These are phyloP conservation scores for Lasioglossum morio DNA, from an alignment of 2,888 invertebrate species.

Conservation along the genomic window DNA sequence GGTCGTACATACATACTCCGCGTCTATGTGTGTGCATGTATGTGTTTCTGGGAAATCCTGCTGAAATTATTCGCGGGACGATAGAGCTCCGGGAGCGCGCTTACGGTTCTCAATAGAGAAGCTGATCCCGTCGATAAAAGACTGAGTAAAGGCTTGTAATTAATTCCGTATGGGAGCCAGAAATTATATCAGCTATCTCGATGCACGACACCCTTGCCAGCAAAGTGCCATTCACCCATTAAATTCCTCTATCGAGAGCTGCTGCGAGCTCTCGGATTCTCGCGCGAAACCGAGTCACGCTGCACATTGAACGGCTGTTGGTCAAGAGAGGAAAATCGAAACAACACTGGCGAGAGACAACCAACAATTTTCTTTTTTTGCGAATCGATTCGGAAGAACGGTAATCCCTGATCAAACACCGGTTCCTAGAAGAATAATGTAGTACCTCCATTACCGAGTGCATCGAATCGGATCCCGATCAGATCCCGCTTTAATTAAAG, in stretches of 20 bases:
- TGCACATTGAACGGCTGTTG: not conserved
- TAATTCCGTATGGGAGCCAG: conserved; percentile 9
- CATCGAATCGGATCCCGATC: not conserved
- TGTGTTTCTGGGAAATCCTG: conserved; percentile 25
- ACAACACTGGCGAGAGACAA: not conserved
- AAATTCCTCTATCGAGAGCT: not conserved
- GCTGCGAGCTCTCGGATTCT: not conserved
- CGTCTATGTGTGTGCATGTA: not conserved
- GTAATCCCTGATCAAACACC: not conserved
- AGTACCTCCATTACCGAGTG: not conserved
- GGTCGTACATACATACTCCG: not conserved
- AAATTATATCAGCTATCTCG: conserved; percentile 17
- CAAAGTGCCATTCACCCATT: not conserved
- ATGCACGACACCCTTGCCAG: not conserved
- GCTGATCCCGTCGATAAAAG: conserved; percentile 9
- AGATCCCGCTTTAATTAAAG: not conserved
- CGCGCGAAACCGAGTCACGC: not conserved
- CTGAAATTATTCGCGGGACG: conserved; percentile 57
- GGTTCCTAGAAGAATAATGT: not conserved
- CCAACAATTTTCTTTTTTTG: not conserved
- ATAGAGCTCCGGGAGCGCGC: conserved; percentile 25
- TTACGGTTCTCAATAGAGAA: not conserved
- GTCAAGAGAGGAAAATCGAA: not conserved
- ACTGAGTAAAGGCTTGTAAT: conserved; percentile 8
- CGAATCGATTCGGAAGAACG: not conserved